phyloP scores from a whole-genome alignment of 2,797 vertebrate genomes.

The Etheostoma perlongum region DNA sequence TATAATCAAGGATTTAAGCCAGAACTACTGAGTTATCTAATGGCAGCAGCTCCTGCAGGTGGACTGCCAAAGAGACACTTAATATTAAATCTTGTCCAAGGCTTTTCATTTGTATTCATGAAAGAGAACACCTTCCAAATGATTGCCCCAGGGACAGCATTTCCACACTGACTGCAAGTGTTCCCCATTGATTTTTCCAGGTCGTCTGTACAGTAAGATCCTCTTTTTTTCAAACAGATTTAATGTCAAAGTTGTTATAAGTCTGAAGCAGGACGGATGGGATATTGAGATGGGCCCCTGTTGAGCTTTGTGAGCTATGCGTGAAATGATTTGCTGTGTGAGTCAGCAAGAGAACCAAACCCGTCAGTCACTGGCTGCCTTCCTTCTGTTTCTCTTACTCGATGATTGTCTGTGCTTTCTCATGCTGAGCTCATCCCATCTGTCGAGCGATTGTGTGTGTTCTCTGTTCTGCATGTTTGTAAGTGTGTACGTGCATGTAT shows the following conservation, averaged over 20 bases:
- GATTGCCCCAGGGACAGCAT: slow-evolving; percentile 37
- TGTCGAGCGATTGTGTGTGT: background rate
- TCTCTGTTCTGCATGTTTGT: background rate
- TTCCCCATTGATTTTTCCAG: slow-evolving; percentile 57
- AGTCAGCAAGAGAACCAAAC: slow-evolving; percentile 59
- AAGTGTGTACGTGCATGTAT: background rate
- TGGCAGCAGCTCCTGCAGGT: slow-evolving; percentile 32
- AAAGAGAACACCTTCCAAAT: slow-evolving; percentile 38
- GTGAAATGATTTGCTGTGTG: slow-evolving; percentile 58
- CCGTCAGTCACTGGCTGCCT: slow-evolving; percentile 59
- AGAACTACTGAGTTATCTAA: slow-evolving; percentile 48
- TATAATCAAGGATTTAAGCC: slow-evolving; percentile 41
- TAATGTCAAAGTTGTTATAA: slow-evolving; percentile 46
- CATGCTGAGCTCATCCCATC: slow-evolving; percentile 24
- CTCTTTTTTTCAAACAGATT: slow-evolving; percentile 53
- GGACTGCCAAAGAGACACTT: slow-evolving; percentile 39
- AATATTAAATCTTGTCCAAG: slow-evolving; percentile 46
- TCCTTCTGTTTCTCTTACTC: slow-evolving; percentile 36
- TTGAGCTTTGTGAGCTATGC: slow-evolving; percentile 37
- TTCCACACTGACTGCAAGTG: slow-evolving; percentile 46
- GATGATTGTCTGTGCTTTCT: slow-evolving; percentile 36
- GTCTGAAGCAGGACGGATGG: slow-evolving; percentile 23
- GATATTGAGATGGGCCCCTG: slow-evolving; percentile 46
- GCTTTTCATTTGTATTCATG: slow-evolving; percentile 64
- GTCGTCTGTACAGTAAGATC: slow-evolving; percentile 35